Base-by-base conservation (phyloP, 2,888 invertebrate genomes). In the Trichopria drosophilae region DNA sequence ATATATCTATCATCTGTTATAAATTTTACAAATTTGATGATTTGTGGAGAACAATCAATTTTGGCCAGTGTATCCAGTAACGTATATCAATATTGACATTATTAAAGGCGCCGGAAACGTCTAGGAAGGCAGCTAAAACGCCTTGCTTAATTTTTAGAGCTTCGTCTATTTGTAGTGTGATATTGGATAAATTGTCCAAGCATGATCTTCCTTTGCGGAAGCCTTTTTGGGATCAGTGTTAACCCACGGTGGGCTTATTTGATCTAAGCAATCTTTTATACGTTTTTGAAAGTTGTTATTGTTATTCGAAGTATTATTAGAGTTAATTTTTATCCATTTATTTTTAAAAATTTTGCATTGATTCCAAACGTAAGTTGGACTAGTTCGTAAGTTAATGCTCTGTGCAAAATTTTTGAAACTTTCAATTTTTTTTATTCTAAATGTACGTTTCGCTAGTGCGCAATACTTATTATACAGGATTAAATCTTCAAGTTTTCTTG, bases 361-460 rank as follows among this genome's bases (percentile, higher is more conserved):
- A 12, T 29, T 28, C 42, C 32, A 42, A n/a, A 42, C 42, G n/a
- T 42, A 42, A 31, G 7, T 48, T 15, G 22, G 3, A 29, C 41
- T 40, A 12, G 9, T 24, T 34, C 29, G 16, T 10, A 37, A 10
- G n/a, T 42, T 20, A 3, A 48, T 7, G 12, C 24, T 34, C 7
- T 31, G 7, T 16, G 51, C 29, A 51, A 48, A 51, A 15, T 42
- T 9, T 15, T 2, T 24, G n/a, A 31, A 22, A 28, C 15, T 31
- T 9, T 18, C 7, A 42, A 35, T 49, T 31, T 49, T 52, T 47
- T 57, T 48, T 6, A 7, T 16, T 52, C 52, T 51, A 32, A 49
- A 53, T 1, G 23, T 42, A 36, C 24, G 48, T 45, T 49, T 51
- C 1, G 44, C 52, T 2, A 31, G 6, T n/a, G 53, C 51, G 7